These are phyloP conservation scores for Temnothorax curvispinosus DNA, from an alignment of 1,140 invertebrate genomes.

Conservation along the genomic window DNA sequence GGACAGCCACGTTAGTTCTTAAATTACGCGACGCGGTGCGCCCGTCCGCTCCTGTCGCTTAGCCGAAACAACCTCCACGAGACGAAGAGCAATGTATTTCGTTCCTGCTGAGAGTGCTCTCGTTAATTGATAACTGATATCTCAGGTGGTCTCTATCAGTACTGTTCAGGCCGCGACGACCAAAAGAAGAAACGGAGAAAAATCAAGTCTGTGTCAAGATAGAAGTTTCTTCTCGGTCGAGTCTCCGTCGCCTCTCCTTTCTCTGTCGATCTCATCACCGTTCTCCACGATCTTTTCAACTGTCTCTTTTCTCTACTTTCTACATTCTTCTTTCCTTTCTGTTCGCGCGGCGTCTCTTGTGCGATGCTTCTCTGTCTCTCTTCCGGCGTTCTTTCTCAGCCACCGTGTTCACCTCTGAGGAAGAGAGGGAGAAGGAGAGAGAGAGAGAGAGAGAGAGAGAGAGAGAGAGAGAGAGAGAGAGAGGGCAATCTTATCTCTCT, in stretches of 20 bases:
- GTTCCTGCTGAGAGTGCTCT: conserved; percentile 77
- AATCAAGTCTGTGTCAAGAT: neutral
- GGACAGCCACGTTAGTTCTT: conserved; percentile 79
- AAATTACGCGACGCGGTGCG: conserved; percentile 77
- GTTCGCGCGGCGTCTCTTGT: conserved; percentile 37
- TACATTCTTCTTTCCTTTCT: conserved; percentile 13
- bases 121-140: conserved; percentile 85
- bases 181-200: conserved; percentile 14
- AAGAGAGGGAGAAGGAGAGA: neutral
- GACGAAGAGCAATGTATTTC: conserved; percentile 75
- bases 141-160: conserved; percentile 43
- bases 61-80: conserved; percentile 44
- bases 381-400: conserved; percentile 62
- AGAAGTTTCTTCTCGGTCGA: neutral
- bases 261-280: neutral
- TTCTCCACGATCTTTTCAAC: conserved; percentile 34
- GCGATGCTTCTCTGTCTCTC: conserved; percentile 32
- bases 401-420: conserved; percentile 45
- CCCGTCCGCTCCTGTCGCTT: conserved; percentile 54
- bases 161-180: neutral
- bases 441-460: neutral
- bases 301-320: conserved; percentile 58
- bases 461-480: conserved; percentile 20
- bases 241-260: neutral
- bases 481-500: conserved; percentile 49